phyloP scores from a whole-genome alignment of 1,140 invertebrate species.

The Cotesia typhae region DNA sequence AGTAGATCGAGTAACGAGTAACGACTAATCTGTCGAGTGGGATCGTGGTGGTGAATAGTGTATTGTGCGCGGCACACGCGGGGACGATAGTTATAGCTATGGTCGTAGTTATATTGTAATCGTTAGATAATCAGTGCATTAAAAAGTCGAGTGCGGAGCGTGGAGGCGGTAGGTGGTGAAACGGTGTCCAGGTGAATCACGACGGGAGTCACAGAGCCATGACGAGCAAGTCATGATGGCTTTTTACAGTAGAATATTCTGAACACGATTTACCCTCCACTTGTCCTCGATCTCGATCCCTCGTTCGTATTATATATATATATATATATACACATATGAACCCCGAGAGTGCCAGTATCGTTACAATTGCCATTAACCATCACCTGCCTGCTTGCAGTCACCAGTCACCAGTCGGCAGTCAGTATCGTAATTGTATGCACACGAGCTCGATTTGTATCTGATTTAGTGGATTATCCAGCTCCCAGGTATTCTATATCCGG shows the following conservation, averaged over 20 bases:
- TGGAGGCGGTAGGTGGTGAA: constrained; percentile 57
- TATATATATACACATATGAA: neutral
- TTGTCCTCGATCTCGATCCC: constrained; percentile 21
- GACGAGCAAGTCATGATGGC: constrained; percentile 50
- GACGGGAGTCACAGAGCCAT: constrained; percentile 60
- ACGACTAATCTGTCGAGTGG: constrained; percentile 22
- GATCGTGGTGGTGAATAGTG: neutral
- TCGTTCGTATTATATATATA: neutral
- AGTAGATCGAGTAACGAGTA: neutral
- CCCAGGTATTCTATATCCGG: constrained; percentile 25
- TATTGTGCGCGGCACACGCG: constrained; percentile 18
- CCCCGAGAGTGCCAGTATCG: too few relatives aligned
- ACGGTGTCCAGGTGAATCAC: constrained; percentile 66
- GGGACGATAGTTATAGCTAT: neutral
- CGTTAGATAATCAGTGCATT: constrained; percentile 50
- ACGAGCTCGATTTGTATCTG: constrained; percentile 46
- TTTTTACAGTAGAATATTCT: constrained; percentile 46
- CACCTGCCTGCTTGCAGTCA: constrained; percentile 49
- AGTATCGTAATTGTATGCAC: constrained; percentile 50
- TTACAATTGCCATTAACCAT: constrained; percentile 10
- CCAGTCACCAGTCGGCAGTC: constrained; percentile 36
- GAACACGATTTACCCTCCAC: constrained; percentile 54
- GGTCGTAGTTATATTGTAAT: too few relatives aligned
- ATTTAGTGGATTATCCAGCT: constrained; percentile 40
- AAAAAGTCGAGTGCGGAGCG: constrained; percentile 15